phyloP scores from a whole-genome alignment of 2,797 vertebrate genomes.

The Rhynchotus rufescens region DNA sequence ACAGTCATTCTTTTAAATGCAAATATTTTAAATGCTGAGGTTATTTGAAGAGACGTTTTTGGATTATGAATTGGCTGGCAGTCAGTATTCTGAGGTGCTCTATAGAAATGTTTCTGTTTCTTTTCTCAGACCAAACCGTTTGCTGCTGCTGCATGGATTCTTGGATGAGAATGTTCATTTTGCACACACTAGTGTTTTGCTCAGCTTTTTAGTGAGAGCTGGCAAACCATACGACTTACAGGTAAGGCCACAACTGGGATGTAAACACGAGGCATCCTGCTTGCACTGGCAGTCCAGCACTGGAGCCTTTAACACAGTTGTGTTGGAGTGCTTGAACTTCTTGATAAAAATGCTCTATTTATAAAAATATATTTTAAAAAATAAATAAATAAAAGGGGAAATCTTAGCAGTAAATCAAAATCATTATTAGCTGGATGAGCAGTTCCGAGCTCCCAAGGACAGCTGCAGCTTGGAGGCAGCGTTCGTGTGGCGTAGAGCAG shows the following conservation, averaged over 20 bases:
- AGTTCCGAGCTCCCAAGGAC: not conserved
- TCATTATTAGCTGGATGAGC: not conserved
- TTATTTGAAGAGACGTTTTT: not conserved
- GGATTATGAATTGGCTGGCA: not conserved
- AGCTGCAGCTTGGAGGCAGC: not conserved
- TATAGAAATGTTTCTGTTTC: slow-evolving; percentile 1
- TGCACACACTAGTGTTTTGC: slow-evolving; percentile 86
- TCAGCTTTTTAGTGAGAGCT: slow-evolving; percentile 87
- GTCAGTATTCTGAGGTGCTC: not conserved
- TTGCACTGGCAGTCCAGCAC: not conserved
- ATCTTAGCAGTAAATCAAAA: not conserved
- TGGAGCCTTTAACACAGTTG: not conserved
- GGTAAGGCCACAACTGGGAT: slow-evolving; percentile 68
- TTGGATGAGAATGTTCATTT: slow-evolving; percentile 88
- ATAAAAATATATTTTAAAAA: not conserved
- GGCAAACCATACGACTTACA: slow-evolving; percentile 86
- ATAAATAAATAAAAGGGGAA: not conserved
- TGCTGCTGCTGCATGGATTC: slow-evolving; percentile 85
- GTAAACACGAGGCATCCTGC: not conserved
- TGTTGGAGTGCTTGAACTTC: not conserved
- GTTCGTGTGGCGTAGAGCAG: not conserved
- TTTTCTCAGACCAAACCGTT: slow-evolving; percentile 82
- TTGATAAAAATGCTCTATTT: not conserved
- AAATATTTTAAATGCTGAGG: not conserved
- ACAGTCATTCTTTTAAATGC: not conserved